Percentiles rank a stretch among this genome's conserved stretches.
Evolutionary conservation across 2,797 vertebrate species (phyloP).

Genomic region (Botia kubotai): DNA sequence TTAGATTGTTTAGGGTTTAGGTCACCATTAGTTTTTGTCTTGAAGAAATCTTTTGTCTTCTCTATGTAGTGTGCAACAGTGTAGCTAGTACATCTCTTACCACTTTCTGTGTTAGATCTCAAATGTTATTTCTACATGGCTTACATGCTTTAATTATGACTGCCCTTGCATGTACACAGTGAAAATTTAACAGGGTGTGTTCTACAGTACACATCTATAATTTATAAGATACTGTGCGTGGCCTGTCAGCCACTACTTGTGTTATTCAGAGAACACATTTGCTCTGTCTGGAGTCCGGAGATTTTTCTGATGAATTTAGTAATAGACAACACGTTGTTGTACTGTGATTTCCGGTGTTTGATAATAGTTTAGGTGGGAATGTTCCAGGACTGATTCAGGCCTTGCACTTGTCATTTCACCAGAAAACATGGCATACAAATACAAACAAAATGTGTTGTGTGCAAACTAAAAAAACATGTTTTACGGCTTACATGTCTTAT

Average conservation of each 20-base stretch:
- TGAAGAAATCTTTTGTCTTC: neutral
- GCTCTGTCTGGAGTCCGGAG: too few species aligned
- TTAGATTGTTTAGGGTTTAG: neutral
- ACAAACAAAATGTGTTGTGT: constrained; percentile 27
- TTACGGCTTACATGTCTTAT: constrained; percentile 45
- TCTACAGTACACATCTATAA: neutral
- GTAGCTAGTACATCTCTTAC: neutral
- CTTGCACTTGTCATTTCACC: neutral
- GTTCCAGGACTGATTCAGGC: neutral
- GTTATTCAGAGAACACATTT: too few species aligned
- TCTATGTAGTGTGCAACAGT: constrained; percentile 5
- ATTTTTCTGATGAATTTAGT: too few species aligned
- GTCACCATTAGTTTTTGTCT: neutral
- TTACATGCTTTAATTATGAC: neutral
- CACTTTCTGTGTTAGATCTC: constrained; percentile 8
- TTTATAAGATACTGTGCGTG: too few species aligned
- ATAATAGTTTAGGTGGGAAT: neutral
- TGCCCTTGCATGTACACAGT: neutral
- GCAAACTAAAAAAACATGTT: constrained; percentile 23
- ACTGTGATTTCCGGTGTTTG: neutral
- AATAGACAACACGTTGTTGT: neutral
- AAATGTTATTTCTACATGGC: neutral
- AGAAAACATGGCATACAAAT: constrained; percentile 14
- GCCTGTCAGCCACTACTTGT: too few species aligned
- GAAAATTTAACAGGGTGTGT: neutral